phyloP scores from a whole-genome alignment of 2,888 invertebrate genomes.

The Tethea ocularis region DNA sequence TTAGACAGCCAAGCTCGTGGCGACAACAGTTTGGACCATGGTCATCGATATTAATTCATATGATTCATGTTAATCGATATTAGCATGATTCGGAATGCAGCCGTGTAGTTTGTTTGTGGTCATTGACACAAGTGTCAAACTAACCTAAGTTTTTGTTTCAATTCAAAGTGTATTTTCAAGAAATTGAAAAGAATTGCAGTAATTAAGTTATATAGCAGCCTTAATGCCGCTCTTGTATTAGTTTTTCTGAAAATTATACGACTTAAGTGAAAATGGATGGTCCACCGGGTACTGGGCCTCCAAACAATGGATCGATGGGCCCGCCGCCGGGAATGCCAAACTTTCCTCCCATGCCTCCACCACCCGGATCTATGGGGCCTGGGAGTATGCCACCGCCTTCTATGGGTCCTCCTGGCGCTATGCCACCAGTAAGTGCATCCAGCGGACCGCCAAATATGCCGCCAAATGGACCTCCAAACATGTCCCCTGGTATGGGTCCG shows the following conservation, averaged over 20 bases:
- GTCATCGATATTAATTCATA: no score
- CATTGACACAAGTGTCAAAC: neutral
- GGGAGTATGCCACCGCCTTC: constrained; percentile 42
- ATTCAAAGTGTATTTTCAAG: neutral
- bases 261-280: constrained; percentile 60
- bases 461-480: constrained; percentile 33
- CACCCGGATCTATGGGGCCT: constrained; percentile 57
- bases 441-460: constrained; percentile 44
- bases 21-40: no score
- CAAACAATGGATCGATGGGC: constrained; percentile 59
- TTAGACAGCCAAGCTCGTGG: no score
- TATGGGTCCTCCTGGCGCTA: constrained; percentile 61
- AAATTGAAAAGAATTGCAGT: neutral
- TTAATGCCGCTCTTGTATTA: neutral
- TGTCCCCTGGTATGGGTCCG: constrained; percentile 39
- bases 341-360: constrained; percentile 65
- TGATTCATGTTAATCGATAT: no score
- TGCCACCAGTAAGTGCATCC: constrained; percentile 55
- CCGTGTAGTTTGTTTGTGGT: neutral
- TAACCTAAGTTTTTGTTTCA: constrained; percentile 6
- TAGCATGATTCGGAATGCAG: no score
- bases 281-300: constrained; percentile 69
- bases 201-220: neutral
- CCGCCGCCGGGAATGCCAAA: constrained; percentile 62
- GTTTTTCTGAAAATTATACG: neutral